These are phyloP conservation scores for Pluvialis apricaria DNA, from an alignment of 2,113 vertebrate species.

Conservation along the genomic window DNA sequence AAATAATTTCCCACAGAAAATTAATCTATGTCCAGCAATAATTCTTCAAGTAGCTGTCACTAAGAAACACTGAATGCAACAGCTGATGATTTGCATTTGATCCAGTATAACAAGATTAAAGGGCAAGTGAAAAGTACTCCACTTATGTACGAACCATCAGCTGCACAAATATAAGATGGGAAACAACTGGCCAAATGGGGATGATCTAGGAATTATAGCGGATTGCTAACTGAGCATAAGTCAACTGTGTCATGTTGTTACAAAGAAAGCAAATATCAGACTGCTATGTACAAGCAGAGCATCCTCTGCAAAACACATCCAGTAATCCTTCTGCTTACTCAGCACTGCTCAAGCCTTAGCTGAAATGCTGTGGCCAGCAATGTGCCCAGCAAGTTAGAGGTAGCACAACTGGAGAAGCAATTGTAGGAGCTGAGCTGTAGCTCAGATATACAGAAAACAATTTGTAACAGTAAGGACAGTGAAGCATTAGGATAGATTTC, in stretches of 20 bases:
- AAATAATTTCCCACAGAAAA: not conserved
- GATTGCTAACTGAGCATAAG: slow-evolving; percentile 32
- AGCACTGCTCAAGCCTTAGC: not conserved
- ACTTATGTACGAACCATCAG: slow-evolving; percentile 3
- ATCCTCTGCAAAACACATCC: not conserved
- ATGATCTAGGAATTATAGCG: slow-evolving; percentile 32
- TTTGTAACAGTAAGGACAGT: not conserved
- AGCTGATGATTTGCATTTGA: slow-evolving; percentile 5
- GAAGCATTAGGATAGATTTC: not conserved
- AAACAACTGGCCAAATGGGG: slow-evolving; percentile 19
- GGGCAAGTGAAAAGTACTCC: slow-evolving; percentile 4
- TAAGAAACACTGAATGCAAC: not conserved
- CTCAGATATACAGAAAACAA: not conserved
- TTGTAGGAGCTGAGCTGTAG: not conserved
- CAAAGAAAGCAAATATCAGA: slow-evolving; percentile 54
- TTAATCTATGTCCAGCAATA: not conserved
- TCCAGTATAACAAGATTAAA: slow-evolving; percentile 26
- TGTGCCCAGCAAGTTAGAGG: not conserved
- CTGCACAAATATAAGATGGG: slow-evolving; percentile 27
- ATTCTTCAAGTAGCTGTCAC: not conserved
- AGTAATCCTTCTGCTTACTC: slow-evolving; percentile 10
- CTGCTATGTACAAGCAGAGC: not conserved
- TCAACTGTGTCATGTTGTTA: slow-evolving; percentile 36
- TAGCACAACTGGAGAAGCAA: not conserved
- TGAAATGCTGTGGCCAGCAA: not conserved